Percentiles rank a stretch among this genome's conserved stretches.
phyloP scores from a whole-genome alignment of 2,797 vertebrate species.

The Lithobates pipiens region DNA sequence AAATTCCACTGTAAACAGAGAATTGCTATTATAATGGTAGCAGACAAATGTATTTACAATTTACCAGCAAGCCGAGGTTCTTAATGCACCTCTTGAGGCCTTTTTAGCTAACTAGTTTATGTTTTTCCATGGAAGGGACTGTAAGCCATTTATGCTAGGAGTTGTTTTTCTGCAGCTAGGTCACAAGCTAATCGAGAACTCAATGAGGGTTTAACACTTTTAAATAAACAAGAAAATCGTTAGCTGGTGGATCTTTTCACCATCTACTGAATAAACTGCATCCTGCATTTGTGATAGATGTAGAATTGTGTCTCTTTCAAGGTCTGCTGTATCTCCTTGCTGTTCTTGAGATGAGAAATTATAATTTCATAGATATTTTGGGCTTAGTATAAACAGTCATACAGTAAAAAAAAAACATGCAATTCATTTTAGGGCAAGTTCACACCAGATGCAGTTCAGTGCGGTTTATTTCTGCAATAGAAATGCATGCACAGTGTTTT shows the following conservation, averaged over 20 bases:
- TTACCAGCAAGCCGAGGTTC: conserved; percentile 28
- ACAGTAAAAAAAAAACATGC: background rate
- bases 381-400: background rate
- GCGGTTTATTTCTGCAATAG: no score
- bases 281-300: conserved; percentile 33
- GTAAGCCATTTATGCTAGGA: conserved; percentile 44
- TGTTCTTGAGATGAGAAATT: conserved; percentile 15
- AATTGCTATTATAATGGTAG: conserved; percentile 9
- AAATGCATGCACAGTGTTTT: no score
- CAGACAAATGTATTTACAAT: conserved; percentile 35
- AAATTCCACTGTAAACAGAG: conserved; percentile 13
- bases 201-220: conserved; percentile 52
- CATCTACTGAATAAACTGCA: conserved; percentile 44
- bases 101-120: conserved; percentile 51
- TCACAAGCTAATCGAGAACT: conserved; percentile 52
- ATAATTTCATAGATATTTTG: background rate
- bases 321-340: background rate
- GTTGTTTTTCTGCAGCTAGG: conserved; percentile 51
- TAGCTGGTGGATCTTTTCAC: conserved; percentile 32
- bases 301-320: conserved; percentile 10
- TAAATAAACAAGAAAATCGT: conserved; percentile 51
- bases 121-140: conserved; percentile 32
- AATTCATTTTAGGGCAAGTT: no score
- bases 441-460: no score
- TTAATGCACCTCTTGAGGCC: conserved; percentile 43